Conservation (phyloP, 2,113 vertebrate species). For the Machaerirhynchus nigripectus region DNA sequence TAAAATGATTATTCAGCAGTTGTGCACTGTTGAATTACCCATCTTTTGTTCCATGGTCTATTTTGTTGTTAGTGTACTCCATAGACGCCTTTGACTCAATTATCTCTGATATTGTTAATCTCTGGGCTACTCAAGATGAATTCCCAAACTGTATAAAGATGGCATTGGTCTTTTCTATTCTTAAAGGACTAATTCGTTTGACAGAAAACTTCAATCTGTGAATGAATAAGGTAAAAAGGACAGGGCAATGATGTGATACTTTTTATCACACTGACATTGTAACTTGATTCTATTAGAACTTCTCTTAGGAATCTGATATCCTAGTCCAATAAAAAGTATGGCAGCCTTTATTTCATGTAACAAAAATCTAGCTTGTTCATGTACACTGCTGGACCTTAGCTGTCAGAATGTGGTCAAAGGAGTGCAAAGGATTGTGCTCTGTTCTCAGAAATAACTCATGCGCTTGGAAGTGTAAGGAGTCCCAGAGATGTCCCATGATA, state of each 20-base stretch:
- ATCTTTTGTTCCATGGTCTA: constrained; percentile 8
- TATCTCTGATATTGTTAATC: constrained; percentile 47
- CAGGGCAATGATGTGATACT: constrained; percentile 21
- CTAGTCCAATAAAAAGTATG: constrained; percentile 22
- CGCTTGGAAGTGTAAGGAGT: neutral
- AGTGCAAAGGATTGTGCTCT: neutral
- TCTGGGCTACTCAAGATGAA: constrained; percentile 38
- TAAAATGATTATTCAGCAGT: constrained; percentile 48
- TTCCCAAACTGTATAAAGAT: constrained; percentile 52
- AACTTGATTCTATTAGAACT: constrained; percentile 32
- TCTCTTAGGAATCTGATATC: constrained; percentile 14
- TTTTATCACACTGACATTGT: constrained; percentile 46
- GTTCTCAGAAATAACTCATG: constrained; percentile 1
- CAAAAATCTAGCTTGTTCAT: neutral
- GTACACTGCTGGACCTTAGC: neutral
- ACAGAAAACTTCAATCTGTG: constrained; percentile 54
- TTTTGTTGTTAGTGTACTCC: constrained; percentile 27
- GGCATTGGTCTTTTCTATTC: constrained; percentile 37
- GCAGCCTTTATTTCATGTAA: constrained; percentile 35
- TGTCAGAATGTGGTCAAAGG: constrained; percentile 1
- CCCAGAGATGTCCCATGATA: neutral
- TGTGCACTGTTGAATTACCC: constrained; percentile 6
- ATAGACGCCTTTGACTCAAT: constrained; percentile 33
- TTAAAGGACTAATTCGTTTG: constrained; percentile 51
- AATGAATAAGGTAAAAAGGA: constrained; percentile 64